These are phyloP conservation scores for Sicus ferrugineus DNA, from an alignment of 2,888 invertebrate genomes.

Conservation along the genomic window DNA sequence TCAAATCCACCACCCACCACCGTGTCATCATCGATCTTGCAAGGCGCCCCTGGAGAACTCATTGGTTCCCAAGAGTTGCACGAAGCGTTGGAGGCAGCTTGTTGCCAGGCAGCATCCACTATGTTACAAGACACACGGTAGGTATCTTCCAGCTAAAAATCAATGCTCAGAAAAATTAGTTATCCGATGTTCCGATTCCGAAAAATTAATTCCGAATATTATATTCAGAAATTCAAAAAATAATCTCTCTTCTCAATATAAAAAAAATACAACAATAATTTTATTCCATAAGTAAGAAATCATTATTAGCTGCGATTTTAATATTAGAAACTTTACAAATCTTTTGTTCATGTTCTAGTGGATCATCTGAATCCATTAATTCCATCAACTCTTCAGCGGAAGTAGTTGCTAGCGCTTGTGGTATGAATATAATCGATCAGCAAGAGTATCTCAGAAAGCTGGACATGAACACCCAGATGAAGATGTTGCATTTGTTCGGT, in stretches of 20 bases:
- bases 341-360: constrained; percentile 30
- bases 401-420: constrained; percentile 43
- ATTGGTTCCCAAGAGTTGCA: constrained; percentile 49
- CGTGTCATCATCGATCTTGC: constrained; percentile 42
- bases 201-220: neutral
- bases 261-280: no score
- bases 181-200: no score
- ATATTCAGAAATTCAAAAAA: neutral
- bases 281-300: no score
- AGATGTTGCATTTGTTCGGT: constrained; percentile 59
- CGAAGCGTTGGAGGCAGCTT: constrained; percentile 51
- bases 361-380: constrained; percentile 49
- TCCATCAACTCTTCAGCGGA: constrained; percentile 44
- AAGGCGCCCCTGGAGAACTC: constrained; percentile 42
- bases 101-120: constrained; percentile 48
- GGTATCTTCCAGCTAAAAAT: constrained; percentile 20
- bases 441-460: constrained; percentile 49
- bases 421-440: constrained; percentile 46
- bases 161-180: no score
- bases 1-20: constrained; percentile 42
- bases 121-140: constrained; percentile 45
- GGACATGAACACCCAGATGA: constrained; percentile 51
- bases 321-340: constrained; percentile 5
- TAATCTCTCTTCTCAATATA: no score
- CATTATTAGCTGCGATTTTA: no score